A percentile compares a stretch with the other conserved stretches of the same genome.
These are phyloP conservation scores for Lycia hirtaria DNA, from an alignment of 2,888 invertebrate species.

Conservation along the genomic window DNA sequence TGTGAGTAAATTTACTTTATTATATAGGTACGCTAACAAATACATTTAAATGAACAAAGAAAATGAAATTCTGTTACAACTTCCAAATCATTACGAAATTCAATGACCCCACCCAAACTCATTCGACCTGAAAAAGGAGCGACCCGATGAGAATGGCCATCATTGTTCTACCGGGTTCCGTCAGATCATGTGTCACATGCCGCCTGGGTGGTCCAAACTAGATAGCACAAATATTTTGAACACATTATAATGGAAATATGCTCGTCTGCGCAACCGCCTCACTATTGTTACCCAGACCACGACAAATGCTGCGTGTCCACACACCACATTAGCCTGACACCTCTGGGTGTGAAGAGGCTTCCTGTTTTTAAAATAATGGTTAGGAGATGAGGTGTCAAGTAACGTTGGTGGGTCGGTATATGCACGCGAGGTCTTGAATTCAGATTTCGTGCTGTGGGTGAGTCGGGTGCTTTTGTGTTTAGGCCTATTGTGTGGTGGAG, in stretches of 20 bases:
- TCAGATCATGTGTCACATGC: constrained; percentile 72
- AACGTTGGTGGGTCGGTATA: constrained; percentile 51
- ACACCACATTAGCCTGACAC: constrained; percentile 31
- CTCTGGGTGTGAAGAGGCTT: constrained; percentile 22
- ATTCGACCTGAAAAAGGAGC: constrained; percentile 47
- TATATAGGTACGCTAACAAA: neutral
- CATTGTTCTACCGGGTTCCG: constrained; percentile 79
- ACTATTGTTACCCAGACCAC: constrained; percentile 70
- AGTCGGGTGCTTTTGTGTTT: constrained; percentile 51
- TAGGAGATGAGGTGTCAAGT: constrained; percentile 44
- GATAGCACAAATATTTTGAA: constrained; percentile 79
- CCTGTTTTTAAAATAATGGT: constrained; percentile 25
- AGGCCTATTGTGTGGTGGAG: constrained; percentile 42
- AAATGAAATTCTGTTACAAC: neutral
- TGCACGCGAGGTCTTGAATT: constrained; percentile 65
- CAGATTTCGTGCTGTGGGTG: constrained; percentile 49
- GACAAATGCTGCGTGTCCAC: constrained; percentile 65
- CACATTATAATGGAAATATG: constrained; percentile 82
- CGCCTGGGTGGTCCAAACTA: constrained; percentile 78
- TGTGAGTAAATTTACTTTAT: neutral
- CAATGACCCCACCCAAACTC: constrained; percentile 36
- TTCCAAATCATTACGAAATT: constrained; percentile 9
- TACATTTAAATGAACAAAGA: neutral
- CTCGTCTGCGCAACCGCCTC: constrained; percentile 62
- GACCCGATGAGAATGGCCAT: constrained; percentile 57